phyloP scores from a whole-genome alignment of 2,888 invertebrate genomes.

The Homarus gammarus region DNA sequence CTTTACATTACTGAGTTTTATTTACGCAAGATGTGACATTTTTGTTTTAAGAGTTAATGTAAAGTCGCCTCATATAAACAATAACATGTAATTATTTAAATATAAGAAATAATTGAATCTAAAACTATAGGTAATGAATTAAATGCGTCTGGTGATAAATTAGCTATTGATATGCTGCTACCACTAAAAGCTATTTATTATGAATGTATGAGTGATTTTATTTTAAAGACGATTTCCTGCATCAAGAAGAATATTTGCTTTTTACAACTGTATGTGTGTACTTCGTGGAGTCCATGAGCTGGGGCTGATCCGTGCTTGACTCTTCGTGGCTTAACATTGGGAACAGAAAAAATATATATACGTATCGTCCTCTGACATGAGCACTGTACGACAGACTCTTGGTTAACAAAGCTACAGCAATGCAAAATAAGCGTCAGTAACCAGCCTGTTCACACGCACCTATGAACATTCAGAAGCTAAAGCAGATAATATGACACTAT shows the following conservation, averaged over 20 bases:
- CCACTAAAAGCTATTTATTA: slow-evolving; percentile 27
- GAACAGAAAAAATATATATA: neutral
- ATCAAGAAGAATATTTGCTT: neutral
- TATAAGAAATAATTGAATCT: slow-evolving; percentile 16
- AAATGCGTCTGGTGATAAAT: slow-evolving; percentile 34
- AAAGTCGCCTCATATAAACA: slow-evolving; percentile 40
- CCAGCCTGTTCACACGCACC: neutral
- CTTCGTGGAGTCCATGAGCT: neutral
- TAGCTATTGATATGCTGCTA: slow-evolving; percentile 39
- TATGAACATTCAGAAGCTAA: too few relatives aligned
- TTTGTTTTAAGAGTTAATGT: slow-evolving; percentile 11
- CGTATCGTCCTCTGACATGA: neutral
- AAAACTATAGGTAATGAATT: slow-evolving; percentile 30
- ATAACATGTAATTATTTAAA: slow-evolving; percentile 16
- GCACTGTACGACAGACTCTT: neutral
- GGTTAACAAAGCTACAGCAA: neutral
- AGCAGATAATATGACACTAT: too few relatives aligned
- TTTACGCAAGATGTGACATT: neutral
- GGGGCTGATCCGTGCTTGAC: neutral
- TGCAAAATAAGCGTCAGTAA: neutral
- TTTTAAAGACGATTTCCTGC: slow-evolving; percentile 13
- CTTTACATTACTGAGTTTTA: slow-evolving; percentile 29
- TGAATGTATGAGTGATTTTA: slow-evolving; percentile 38
- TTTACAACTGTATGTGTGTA: neutral
- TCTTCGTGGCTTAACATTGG: neutral